These are phyloP conservation scores for Solenopsis invicta DNA, from an alignment of 1,140 invertebrate genomes.

Conservation along the genomic window DNA sequence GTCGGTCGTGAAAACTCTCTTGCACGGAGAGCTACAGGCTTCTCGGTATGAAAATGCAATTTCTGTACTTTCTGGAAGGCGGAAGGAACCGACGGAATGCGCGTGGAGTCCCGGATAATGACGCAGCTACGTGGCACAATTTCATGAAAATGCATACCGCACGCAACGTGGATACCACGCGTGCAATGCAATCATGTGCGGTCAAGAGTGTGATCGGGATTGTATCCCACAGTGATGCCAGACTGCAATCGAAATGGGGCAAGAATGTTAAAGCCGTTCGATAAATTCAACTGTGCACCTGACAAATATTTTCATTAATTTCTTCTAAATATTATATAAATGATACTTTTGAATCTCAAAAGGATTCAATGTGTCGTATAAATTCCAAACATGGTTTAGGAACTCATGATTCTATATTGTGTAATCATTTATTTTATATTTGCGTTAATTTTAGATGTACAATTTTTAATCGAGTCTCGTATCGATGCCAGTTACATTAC, in stretches of 20 bases:
- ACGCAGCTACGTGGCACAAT: conserved; percentile 22
- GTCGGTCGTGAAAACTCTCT: conserved; percentile 25
- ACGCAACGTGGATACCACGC: neutral
- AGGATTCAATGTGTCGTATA: neutral
- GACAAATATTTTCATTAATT: conserved; percentile 1
- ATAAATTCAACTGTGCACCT: neutral
- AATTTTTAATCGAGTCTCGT: neutral
- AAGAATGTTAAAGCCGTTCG: neutral
- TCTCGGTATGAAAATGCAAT: conserved; percentile 36
- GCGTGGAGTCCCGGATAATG: conserved; percentile 17
- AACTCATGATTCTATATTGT: neutral
- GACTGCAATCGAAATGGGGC: neutral
- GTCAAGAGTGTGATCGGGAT: neutral
- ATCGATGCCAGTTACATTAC: neutral
- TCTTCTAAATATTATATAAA: neutral
- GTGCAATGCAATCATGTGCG: neutral
- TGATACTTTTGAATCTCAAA: neutral
- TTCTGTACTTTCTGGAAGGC: conserved; percentile 27
- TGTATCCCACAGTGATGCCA: neutral
- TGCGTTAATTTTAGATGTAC: neutral
- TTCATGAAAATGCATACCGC: conserved; percentile 36
- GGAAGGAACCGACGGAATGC: conserved; percentile 18
- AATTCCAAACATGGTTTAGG: neutral
- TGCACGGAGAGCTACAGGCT: neutral
- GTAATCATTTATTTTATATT: neutral